phyloP scores from a whole-genome alignment of 2,113 vertebrate species.

The Lamprologus tigripictilis region DNA sequence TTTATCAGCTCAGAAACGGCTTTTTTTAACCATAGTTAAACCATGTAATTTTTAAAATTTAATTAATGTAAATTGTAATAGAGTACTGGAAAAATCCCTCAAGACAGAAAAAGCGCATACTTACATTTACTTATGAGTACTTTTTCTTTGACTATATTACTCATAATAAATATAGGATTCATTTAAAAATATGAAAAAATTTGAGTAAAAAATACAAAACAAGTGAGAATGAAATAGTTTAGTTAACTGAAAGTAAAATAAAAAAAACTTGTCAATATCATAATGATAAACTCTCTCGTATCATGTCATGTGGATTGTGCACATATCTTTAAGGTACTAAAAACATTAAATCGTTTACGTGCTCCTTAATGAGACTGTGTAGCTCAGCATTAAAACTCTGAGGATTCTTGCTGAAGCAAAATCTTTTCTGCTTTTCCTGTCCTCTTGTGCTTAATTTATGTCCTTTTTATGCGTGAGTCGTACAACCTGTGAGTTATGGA shows the following conservation, averaged over 20 bases:
- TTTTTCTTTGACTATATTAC: not conserved
- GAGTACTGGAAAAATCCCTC: not conserved
- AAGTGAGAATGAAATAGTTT: not conserved
- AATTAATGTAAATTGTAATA: not conserved
- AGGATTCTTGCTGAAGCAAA: not conserved
- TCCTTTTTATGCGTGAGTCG: not conserved
- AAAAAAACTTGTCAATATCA: not conserved
- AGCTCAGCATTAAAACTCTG: conserved; percentile 9
- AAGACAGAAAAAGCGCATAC: not conserved
- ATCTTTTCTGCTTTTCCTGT: not conserved
- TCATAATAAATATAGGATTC: not conserved
- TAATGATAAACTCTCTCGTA: not conserved
- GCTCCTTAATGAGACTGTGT: not conserved
- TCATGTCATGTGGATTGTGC: not conserved
- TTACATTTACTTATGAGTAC: not conserved
- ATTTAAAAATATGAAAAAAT: not conserved
- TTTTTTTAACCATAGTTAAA: not conserved
- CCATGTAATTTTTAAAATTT: not conserved
- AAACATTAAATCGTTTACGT: not conserved
- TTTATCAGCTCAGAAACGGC: not conserved
- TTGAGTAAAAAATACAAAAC: not conserved
- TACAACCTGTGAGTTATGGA: conserved; percentile 30
- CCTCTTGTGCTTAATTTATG: not conserved
- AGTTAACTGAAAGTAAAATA: not conserved
- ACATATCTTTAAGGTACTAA: not conserved